Evolutionary conservation across 2,113 vertebrate genomes (phyloP).

Genomic region (Rhabdornis inornatus): DNA sequence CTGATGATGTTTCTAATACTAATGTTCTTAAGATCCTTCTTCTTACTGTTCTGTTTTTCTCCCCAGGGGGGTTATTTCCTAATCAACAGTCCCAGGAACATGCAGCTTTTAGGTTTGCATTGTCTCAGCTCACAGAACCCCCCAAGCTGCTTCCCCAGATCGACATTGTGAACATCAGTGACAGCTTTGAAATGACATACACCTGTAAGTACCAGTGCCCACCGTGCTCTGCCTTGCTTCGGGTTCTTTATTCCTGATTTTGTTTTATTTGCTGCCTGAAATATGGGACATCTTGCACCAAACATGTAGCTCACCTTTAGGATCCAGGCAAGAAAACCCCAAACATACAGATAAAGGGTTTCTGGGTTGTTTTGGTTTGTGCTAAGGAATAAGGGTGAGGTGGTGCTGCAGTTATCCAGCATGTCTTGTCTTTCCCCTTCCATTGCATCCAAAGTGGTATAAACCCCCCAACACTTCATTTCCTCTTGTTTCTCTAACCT

Average conservation of each 20-base stretch:
- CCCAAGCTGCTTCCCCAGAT: constrained; percentile 98
- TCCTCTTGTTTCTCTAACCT: background rate
- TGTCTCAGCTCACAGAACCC: constrained; percentile 95
- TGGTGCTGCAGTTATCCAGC: background rate
- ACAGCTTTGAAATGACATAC: constrained; percentile 99
- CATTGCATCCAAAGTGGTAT: background rate
- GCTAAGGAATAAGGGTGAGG: background rate
- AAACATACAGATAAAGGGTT: background rate
- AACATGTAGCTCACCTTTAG: background rate
- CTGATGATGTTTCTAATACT: accelerated
- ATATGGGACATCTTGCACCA: background rate
- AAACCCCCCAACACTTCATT: background rate
- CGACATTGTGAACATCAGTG: constrained; percentile 97
- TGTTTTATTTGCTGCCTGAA: background rate
- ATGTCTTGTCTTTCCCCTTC: background rate
- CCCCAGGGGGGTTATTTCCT: constrained; percentile 93
- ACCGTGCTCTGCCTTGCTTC: background rate
- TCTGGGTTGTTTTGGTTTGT: constrained; percentile 14
- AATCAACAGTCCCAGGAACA: constrained; percentile 95
- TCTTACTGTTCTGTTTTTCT: constrained; percentile 51
- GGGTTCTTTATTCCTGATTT: background rate
- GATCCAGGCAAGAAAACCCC: background rate
- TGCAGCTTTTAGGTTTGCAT: constrained; percentile 96
- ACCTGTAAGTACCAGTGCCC: constrained; percentile 85
- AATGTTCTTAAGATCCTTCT: background rate